These are phyloP conservation scores for Saccopteryx bilineata DNA, from an alignment of 2,113 vertebrate genomes.

Conservation along the genomic window DNA sequence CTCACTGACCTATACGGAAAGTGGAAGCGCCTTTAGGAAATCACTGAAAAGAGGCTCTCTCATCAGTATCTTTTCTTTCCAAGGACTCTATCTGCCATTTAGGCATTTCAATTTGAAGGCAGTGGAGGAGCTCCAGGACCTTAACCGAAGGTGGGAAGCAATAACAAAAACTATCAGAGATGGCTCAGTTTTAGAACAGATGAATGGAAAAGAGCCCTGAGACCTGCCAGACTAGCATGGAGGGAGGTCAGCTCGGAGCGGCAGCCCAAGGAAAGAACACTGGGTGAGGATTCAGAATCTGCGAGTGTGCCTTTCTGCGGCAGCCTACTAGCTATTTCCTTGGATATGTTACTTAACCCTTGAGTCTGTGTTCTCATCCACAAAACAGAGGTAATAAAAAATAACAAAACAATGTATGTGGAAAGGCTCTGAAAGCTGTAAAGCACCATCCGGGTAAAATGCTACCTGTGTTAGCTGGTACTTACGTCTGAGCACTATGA, in stretches of 20 bases:
- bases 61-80: neutral
- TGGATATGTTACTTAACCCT: neutral
- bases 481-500: neutral
- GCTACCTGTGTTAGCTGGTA: neutral
- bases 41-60: neutral
- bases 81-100: neutral
- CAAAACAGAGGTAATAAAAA: neutral
- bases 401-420: neutral
- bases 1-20: constrained; percentile 84
- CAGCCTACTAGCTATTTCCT: neutral
- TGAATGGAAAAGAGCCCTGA: neutral
- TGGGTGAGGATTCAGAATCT: neutral
- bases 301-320: neutral
- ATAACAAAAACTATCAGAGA: neutral
- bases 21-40: constrained; percentile 14
- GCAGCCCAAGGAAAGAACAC: too few species aligned
- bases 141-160: neutral
- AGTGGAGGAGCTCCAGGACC: neutral
- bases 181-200: neutral
- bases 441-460: neutral
- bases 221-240: neutral
- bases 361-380: neutral
- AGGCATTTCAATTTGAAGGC: neutral
- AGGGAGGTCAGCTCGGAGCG: neutral
- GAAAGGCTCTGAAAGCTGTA: constrained; percentile 15